A percentile compares a stretch with the other conserved stretches of the same genome.
Evolutionary conservation across 2,113 vertebrate genomes (phyloP).

Genomic region (Ivindomyrus marchei): DNA sequence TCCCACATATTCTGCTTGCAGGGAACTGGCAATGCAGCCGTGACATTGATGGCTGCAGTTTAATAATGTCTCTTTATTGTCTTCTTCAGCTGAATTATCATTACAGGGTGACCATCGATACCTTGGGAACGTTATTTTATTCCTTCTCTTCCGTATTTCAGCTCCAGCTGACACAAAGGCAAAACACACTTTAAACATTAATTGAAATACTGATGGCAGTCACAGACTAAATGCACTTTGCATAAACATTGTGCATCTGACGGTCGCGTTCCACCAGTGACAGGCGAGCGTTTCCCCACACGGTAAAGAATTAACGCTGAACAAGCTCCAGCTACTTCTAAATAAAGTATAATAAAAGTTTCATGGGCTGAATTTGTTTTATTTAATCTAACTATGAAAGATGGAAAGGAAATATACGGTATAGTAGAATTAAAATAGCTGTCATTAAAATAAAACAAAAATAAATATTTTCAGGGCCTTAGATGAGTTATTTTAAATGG

Average conservation of each 20-base stretch:
- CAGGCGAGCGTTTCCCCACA: not conserved
- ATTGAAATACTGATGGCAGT: not conserved
- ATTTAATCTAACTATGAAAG: not conserved
- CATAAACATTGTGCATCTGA: not conserved
- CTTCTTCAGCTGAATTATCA: slow-evolving; percentile 13
- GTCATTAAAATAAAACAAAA: not conserved
- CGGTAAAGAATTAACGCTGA: not conserved
- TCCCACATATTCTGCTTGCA: slow-evolving; percentile 1
- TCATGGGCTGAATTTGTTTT: not conserved
- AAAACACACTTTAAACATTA: not conserved
- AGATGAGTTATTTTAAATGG: not conserved
- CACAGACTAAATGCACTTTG: not conserved
- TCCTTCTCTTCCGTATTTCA: not conserved
- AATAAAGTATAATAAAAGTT: not conserved
- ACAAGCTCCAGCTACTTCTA: not conserved
- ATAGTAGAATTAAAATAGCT: not conserved
- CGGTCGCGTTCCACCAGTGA: not conserved
- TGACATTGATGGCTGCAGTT: slow-evolving; percentile 5
- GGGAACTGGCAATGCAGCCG: not conserved
- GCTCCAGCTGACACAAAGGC: not conserved
- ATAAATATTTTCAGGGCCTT: not conserved
- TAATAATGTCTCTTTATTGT: not conserved
- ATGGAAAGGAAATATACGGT: not conserved
- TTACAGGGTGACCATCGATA: not conserved
- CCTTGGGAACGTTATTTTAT: not conserved